phyloP scores from a whole-genome alignment of 1,140 invertebrate genomes.

The Microplitis demolitor region DNA sequence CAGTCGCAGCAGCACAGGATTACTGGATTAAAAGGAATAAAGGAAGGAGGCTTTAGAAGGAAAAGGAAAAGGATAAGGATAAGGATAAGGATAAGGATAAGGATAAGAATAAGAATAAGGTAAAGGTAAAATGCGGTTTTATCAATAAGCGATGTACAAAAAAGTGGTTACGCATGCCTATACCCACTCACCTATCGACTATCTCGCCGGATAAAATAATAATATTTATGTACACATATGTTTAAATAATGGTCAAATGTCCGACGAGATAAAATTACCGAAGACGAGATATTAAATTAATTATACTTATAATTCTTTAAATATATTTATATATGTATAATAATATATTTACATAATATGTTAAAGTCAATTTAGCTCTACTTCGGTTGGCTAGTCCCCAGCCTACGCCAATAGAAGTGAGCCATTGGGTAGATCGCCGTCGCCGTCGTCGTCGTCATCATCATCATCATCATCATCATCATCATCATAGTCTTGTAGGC shows the following conservation, averaged over 20 bases:
- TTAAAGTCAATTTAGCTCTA: too few relatives aligned
- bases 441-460: not conserved
- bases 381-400: too few relatives aligned
- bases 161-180: constrained; percentile 3
- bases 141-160: constrained; percentile 9
- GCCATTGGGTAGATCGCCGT: not conserved
- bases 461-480: too few relatives aligned
- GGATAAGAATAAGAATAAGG: not conserved
- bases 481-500: not conserved
- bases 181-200: constrained; percentile 9
- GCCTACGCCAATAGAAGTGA: not conserved
- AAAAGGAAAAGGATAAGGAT: not conserved
- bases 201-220: not conserved
- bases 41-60: too few relatives aligned
- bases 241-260: constrained; percentile 23
- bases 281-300: too few relatives aligned
- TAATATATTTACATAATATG: not conserved
- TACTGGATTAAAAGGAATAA: too few relatives aligned
- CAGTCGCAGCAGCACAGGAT: not conserved
- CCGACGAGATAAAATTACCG: constrained; percentile 11
- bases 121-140: not conserved
- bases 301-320: too few relatives aligned
- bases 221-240: constrained; percentile 8
- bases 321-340: too few relatives aligned
- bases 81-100: not conserved